Base-by-base conservation (phyloP, 2,113 vertebrate genomes). In the Ceyx melanurus region DNA sequence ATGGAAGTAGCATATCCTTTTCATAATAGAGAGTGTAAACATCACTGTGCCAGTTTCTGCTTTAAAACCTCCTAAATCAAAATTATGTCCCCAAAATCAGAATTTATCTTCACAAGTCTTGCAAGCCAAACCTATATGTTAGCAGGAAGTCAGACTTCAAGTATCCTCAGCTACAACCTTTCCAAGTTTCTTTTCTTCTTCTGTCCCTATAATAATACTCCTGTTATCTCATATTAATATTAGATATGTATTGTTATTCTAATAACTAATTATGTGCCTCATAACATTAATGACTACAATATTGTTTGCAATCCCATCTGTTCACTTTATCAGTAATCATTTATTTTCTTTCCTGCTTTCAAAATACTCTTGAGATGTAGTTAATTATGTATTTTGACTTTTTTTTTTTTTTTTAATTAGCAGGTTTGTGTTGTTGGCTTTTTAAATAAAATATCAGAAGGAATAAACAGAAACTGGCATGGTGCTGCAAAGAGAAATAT, bases 201-300 rank as follows among this genome's bases (percentile, higher is more conserved):
- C 45, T 72, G 18, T 70, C 51, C 58, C 45, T 50, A 8, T 22
- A 71, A 92, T 43, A 71, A 72, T 20, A 58, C 29, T 80, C 68
- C 35, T 83, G 33, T 86, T 94, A 84, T 86, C 83, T 92, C 70
- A 23, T 15, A 62, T 88, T 89, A 90, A 89, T 92, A 86, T 93
- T 89, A 82, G 85, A 56, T 68, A 71, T 4, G 53, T 65, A 94
- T 92, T 95, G 61, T 96, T 91, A 82, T 95, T 92, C 74, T 93
- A 91, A 93, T 96, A 94, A 48, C 74, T 95, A 88, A 95, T 95
- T 96, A 93, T 51, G 54, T 5, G 65, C 37, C 33, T 92, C 64
- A 67, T 75, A 86, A 91, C 80, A 77, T 51, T 95, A 92, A 94
- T 95, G 74, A 95, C 11, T 46, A 67, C 70, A 95, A 86, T 93